These are phyloP conservation scores for Noctuana brunneofusca DNA, from an alignment of 2,888 invertebrate species.

Conservation along the genomic window DNA sequence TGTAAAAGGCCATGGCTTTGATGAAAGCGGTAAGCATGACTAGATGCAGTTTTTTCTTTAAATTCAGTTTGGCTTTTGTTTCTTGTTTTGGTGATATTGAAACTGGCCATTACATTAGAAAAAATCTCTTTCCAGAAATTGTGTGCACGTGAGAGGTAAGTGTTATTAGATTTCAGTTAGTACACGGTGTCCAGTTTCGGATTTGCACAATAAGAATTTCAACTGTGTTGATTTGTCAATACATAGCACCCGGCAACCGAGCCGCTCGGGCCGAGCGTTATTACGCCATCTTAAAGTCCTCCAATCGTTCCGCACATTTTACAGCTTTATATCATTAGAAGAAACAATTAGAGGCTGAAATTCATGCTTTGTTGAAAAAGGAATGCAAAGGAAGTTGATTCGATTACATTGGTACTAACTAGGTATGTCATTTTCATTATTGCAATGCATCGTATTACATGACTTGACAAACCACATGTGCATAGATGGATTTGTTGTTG, in stretches of 20 bases:
- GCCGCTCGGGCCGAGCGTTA: constrained; percentile 55
- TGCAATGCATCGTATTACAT: constrained; percentile 73
- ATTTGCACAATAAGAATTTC: constrained; percentile 61
- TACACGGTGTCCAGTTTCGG: constrained; percentile 68
- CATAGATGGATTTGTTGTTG: constrained; percentile 73
- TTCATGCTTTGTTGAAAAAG: constrained; percentile 63
- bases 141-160: constrained; percentile 82
- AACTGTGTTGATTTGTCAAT: constrained; percentile 79
- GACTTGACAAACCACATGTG: constrained; percentile 78
- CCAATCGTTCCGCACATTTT: constrained; percentile 79
- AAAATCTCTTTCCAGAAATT: constrained; percentile 83
- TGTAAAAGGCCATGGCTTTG: constrained; percentile 83
- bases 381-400: constrained; percentile 63
- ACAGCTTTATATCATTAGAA: constrained; percentile 63
- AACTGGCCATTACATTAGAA: constrained; percentile 83
- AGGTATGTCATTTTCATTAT: constrained; percentile 77
- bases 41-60: constrained; percentile 59
- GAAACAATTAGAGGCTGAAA: constrained; percentile 65
- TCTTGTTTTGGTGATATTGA: constrained; percentile 83
- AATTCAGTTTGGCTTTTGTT: constrained; percentile 82
- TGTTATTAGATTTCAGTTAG: constrained; percentile 68
- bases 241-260: constrained; percentile 80
- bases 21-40: constrained; percentile 81
- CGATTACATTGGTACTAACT: constrained; percentile 63
- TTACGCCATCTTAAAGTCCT: constrained; percentile 82